These are phyloP conservation scores for Eilema depressum DNA, from an alignment of 2,888 invertebrate species.

Conservation along the genomic window DNA sequence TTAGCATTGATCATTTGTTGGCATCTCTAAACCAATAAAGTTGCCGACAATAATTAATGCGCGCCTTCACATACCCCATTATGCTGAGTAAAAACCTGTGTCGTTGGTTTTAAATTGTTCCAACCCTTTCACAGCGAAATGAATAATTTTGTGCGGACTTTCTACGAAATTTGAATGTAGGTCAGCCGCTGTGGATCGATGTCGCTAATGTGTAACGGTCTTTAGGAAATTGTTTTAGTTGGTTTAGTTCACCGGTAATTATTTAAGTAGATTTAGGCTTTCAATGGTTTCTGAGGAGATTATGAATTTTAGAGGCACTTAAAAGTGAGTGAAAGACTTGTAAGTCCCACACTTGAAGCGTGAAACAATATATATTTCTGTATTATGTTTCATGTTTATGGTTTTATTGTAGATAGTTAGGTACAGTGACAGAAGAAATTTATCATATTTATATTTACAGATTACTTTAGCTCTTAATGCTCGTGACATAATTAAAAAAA, in stretches of 20 bases:
- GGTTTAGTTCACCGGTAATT: slow-evolving; percentile 3
- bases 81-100: slow-evolving; percentile 45
- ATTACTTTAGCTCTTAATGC: no score
- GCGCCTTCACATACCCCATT: background rate
- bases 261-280: slow-evolving; percentile 5
- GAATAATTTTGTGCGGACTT: slow-evolving; percentile 42
- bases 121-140: slow-evolving; percentile 38
- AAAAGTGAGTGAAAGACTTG: background rate
- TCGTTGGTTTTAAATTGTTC: slow-evolving; percentile 17
- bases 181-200: slow-evolving; percentile 37
- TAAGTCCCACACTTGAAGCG: background rate
- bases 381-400: background rate
- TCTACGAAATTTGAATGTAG: slow-evolving; percentile 36
- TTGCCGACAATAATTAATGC: background rate
- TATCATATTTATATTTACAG: background rate
- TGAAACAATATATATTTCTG: background rate
- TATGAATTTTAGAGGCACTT: background rate
- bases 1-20: slow-evolving; percentile 1
- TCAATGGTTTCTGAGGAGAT: slow-evolving; percentile 4
- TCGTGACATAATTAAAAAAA: no score
- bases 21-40: slow-evolving; percentile 15
- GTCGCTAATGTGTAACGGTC: slow-evolving; percentile 20
- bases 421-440: background rate
- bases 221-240: slow-evolving; percentile 9
- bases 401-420: background rate